These are phyloP conservation scores for Takifugu rubripes DNA, from an alignment of 2,797 vertebrate species.

Conservation along the genomic window DNA sequence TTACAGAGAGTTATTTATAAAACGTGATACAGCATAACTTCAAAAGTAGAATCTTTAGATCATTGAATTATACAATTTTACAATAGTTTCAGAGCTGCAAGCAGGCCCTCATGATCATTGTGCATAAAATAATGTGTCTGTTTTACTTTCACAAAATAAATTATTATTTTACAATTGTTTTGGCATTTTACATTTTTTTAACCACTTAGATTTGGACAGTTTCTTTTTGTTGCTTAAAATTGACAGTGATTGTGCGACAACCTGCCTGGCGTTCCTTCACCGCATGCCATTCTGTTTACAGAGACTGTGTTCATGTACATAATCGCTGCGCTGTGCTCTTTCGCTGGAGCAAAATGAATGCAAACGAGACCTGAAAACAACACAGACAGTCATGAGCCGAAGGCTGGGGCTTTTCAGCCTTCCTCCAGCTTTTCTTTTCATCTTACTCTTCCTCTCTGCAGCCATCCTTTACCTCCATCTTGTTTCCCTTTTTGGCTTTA, in stretches of 20 bases:
- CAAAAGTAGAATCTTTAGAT: too few relatives aligned
- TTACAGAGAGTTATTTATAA: too few relatives aligned
- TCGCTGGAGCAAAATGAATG: slow-evolving; percentile 5
- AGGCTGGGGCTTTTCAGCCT: slow-evolving; percentile 3
- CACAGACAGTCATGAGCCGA: background rate
- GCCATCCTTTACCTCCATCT: background rate
- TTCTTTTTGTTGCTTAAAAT: background rate
- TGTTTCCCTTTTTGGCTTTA: slow-evolving; percentile 1
- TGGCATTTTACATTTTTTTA: background rate
- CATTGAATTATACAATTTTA: too few relatives aligned
- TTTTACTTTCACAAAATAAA: too few relatives aligned
- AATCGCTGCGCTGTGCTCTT: slow-evolving; percentile 7
- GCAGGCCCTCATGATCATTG: too few relatives aligned
- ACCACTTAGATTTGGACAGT: background rate
- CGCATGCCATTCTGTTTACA: background rate
- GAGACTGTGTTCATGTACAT: background rate
- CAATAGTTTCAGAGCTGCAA: too few relatives aligned
- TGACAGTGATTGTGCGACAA: too few relatives aligned
- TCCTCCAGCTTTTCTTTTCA: slow-evolving; percentile 2
- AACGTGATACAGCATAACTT: too few relatives aligned
- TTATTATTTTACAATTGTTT: background rate
- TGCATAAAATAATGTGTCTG: too few relatives aligned
- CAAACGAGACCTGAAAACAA: slow-evolving; percentile 3
- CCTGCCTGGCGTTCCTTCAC: background rate
- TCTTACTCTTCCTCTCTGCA: background rate